Percentiles rank a stretch among this genome's conserved stretches.
Evolutionary conservation across 2,113 vertebrate genomes (phyloP).

Genomic region (Oceanodroma tethys): DNA sequence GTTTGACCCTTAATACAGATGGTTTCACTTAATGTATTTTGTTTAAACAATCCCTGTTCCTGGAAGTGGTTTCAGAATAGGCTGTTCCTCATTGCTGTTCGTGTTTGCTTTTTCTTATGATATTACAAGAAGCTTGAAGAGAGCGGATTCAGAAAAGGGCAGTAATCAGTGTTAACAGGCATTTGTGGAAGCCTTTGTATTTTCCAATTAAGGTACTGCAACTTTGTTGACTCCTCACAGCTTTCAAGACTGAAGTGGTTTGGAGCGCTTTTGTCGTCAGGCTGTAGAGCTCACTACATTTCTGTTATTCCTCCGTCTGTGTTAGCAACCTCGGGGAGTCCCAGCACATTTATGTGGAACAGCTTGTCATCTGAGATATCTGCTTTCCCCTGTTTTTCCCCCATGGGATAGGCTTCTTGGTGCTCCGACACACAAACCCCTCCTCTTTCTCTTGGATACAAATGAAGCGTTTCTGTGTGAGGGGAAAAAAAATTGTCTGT

Average conservation of each 20-base stretch:
- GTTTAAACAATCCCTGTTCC: constrained; percentile 74
- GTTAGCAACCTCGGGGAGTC: not conserved
- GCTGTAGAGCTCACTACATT: not conserved
- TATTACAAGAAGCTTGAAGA: constrained; percentile 26
- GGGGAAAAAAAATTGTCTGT: not conserved
- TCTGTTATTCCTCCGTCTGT: not conserved
- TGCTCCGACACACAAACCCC: not conserved
- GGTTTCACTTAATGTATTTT: constrained; percentile 76
- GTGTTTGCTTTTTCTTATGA: constrained; percentile 59
- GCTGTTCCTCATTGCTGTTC: constrained; percentile 59
- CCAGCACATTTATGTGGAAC: not conserved
- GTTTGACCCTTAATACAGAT: constrained; percentile 65
- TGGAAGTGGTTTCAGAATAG: constrained; percentile 73
- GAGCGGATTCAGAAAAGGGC: not conserved
- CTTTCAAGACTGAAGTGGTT: not conserved
- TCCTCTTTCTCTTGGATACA: not conserved
- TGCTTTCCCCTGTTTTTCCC: not conserved
- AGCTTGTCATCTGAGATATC: not conserved
- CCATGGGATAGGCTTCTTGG: not conserved
- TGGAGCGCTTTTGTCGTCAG: not conserved
- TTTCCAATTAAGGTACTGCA: not conserved
- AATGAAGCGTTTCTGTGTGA: not conserved
- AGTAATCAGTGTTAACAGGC: not conserved
- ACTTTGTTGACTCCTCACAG: not conserved
- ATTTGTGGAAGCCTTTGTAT: not conserved